A percentile compares a stretch with the other conserved stretches of the same genome.
phyloP scores from a whole-genome alignment of 2,888 invertebrate species.

The Serripes groenlandicus region DNA sequence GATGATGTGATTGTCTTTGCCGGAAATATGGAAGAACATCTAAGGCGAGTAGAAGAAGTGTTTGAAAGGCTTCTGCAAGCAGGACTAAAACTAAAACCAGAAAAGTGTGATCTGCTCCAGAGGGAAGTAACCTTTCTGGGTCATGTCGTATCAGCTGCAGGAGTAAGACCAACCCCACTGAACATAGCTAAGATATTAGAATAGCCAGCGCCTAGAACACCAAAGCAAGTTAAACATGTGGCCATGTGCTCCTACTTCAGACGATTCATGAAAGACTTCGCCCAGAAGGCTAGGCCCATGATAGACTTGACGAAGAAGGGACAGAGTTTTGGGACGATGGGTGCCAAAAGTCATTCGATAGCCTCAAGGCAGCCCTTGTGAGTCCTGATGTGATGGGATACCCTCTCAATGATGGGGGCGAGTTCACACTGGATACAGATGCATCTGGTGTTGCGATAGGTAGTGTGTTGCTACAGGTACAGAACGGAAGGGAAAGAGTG shows the following conservation, averaged over 20 bases:
- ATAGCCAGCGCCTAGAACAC: slow-evolving; percentile 14
- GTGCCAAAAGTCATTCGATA: slow-evolving; percentile 41
- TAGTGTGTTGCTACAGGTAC: slow-evolving; percentile 27
- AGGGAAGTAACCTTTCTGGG: slow-evolving; percentile 29
- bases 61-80: slow-evolving; percentile 33
- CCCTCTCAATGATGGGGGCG: slow-evolving; percentile 12
- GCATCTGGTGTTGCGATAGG: slow-evolving; percentile 32
- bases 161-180: neutral
- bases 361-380: slow-evolving; percentile 22
- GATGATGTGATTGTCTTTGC: slow-evolving; percentile 49
- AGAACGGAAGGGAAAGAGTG: slow-evolving; percentile 24
- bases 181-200: neutral
- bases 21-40: slow-evolving; percentile 45
- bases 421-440: slow-evolving; percentile 36
- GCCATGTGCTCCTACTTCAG: slow-evolving; percentile 33
- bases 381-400: slow-evolving; percentile 37
- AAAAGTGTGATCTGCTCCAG: slow-evolving; percentile 40
- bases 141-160: slow-evolving; percentile 3
- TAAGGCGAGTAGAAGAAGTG: slow-evolving; percentile 47
- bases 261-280: slow-evolving; percentile 16
- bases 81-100: slow-evolving; percentile 56
- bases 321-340: slow-evolving; percentile 36
- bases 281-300: slow-evolving; percentile 6
- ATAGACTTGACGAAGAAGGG: slow-evolving; percentile 9
- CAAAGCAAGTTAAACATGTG: slow-evolving; percentile 34